Evolutionary conservation across 1,140 invertebrate species (phyloP).

Genomic region (Papilio aristodemus): DNA sequence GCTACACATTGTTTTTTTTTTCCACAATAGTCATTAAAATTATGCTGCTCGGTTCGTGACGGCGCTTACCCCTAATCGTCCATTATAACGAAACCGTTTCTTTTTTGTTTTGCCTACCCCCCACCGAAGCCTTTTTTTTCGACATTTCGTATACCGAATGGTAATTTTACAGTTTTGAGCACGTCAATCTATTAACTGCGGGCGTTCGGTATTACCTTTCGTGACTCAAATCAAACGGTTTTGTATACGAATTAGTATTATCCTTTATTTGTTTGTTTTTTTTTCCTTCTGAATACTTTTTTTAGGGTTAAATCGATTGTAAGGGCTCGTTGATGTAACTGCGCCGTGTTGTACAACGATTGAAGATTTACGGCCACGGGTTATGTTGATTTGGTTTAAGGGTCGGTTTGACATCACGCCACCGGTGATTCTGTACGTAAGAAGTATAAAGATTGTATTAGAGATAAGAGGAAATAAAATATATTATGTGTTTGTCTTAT

Average conservation of each 20-base stretch:
- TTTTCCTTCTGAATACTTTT: conserved; percentile 21
- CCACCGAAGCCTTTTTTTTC: conserved; percentile 49
- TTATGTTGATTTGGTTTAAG: conserved; percentile 11
- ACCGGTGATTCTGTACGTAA: background rate
- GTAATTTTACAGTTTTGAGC: conserved; percentile 79
- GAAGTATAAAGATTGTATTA: background rate
- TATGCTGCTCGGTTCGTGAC: conserved; percentile 52
- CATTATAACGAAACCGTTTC: conserved; percentile 50
- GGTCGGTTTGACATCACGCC: background rate
- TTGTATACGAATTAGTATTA: conserved; percentile 64
- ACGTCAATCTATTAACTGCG: conserved; percentile 77
- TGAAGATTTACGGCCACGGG: conserved; percentile 37
- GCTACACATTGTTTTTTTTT: conserved; percentile 32
- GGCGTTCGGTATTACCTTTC: conserved; percentile 60
- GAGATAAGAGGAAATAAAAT: too few species aligned
- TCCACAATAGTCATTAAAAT: conserved; percentile 49
- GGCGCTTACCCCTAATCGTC: conserved; percentile 52
- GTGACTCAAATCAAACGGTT: conserved; percentile 60
- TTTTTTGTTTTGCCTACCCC: conserved; percentile 37
- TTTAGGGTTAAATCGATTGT: conserved; percentile 1
- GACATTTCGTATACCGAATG: conserved; percentile 61
- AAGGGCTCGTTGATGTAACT: conserved; percentile 51
- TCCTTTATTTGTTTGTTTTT: conserved; percentile 57
- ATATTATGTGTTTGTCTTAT: too few species aligned
- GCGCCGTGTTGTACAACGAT: conserved; percentile 44